Evolutionary conservation across 1,140 invertebrate genomes (phyloP).

Genomic region (Eulimnadia texana): DNA sequence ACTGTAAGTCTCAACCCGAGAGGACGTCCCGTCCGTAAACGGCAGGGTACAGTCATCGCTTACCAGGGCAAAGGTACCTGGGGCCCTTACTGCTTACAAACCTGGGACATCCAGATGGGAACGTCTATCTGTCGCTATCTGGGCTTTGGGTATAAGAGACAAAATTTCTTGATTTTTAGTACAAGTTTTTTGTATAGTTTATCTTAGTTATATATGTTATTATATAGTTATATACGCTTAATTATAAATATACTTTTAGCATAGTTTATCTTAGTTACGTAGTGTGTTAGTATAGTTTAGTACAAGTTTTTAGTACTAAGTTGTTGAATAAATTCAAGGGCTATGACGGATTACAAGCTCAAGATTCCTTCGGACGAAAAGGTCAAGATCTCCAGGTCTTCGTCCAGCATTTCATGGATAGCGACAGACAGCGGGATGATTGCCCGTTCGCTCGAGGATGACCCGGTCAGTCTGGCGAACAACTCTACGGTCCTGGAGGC

Average conservation of each 20-base stretch:
- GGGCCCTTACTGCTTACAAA: slow-evolving; percentile 40
- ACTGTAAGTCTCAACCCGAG: too few species aligned
- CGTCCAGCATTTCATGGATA: background rate
- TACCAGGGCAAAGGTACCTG: slow-evolving; percentile 40
- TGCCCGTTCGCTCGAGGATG: background rate
- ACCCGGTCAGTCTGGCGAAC: background rate
- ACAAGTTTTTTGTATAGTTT: background rate
- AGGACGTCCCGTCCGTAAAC: slow-evolving; percentile 39
- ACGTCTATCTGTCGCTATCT: slow-evolving; percentile 41
- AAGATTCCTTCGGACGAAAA: background rate
- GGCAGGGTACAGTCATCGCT: slow-evolving; percentile 39
- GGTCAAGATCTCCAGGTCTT: background rate
- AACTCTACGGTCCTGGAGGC: background rate
- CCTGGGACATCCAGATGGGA: slow-evolving; percentile 25
- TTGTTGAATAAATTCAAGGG: background rate
- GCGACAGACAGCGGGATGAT: background rate
- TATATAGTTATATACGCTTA: background rate
- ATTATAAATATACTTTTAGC: background rate
- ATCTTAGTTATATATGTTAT: background rate
- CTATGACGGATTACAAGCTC: background rate
- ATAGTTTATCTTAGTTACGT: too few species aligned
- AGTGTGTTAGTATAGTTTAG: too few species aligned
- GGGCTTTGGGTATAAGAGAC: slow-evolving; percentile 44
- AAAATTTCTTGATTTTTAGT: background rate
- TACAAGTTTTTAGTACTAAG: too few species aligned